A percentile compares a stretch with the other conserved stretches of the same genome.
phyloP scores from a whole-genome alignment of 1,140 invertebrate genomes.

The Dendroctonus valens region DNA sequence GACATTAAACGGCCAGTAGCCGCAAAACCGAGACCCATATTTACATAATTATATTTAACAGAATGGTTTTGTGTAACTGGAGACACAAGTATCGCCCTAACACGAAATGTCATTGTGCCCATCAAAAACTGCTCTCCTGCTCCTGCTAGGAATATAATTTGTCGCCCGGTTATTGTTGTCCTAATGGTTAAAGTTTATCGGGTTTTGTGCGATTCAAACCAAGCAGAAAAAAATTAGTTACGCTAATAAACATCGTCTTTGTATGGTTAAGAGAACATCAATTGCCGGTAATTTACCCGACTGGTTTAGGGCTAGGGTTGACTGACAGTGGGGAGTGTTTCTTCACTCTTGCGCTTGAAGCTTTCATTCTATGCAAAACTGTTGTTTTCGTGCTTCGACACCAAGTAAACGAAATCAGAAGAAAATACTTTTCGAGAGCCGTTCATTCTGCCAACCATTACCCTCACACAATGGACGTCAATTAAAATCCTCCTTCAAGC shows the following conservation, averaged over 20 bases:
- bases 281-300: slow-evolving; percentile 22
- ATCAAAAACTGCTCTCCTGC: slow-evolving; percentile 9
- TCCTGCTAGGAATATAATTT: slow-evolving; percentile 17
- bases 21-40: slow-evolving; percentile 13
- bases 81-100: slow-evolving; percentile 19
- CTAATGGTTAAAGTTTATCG: slow-evolving; percentile 18
- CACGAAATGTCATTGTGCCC: slow-evolving; percentile 17
- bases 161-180: slow-evolving; percentile 19
- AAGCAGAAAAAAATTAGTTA: slow-evolving; percentile 28
- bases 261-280: slow-evolving; percentile 17
- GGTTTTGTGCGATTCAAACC: slow-evolving; percentile 19
- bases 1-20: slow-evolving; percentile 23
- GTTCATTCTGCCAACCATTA: background rate
- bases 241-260: slow-evolving; percentile 27
- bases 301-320: slow-evolving; percentile 11
- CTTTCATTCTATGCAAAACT: background rate
- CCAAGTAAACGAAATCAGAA: background rate
- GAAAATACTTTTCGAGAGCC: background rate
- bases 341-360: background rate
- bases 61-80: slow-evolving; percentile 14
- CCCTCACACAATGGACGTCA: background rate
- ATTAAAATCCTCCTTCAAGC: background rate
- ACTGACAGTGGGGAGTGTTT: background rate
- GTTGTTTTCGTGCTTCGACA: too few species aligned
- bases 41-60: slow-evolving; percentile 18